Conservation (phyloP, 2,888 invertebrate species). For the Epinotia ramella region DNA sequence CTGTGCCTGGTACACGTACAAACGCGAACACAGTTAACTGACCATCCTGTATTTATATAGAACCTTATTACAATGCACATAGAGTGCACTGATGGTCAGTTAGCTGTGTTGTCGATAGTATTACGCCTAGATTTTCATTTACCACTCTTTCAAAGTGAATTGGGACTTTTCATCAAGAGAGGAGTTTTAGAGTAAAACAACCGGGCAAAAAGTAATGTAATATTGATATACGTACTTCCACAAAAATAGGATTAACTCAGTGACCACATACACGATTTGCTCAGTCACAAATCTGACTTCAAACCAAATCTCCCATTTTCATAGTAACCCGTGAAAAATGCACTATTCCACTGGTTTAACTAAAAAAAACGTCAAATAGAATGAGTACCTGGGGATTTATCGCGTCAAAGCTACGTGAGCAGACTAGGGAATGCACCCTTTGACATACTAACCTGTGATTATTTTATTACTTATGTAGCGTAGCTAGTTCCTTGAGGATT, state of each 20-base stretch:
- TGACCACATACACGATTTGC: not conserved
- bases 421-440: not conserved
- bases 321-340: not conserved
- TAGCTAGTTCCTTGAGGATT: not conserved
- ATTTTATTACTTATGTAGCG: not conserved
- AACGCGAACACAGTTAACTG: too few species aligned
- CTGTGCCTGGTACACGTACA: not conserved
- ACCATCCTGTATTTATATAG: too few species aligned
- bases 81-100: too few species aligned
- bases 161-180: constrained; percentile 33
- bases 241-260: not conserved
- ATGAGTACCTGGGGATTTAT: constrained; percentile 4
- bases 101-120: too few species aligned
- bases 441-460: not conserved
- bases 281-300: not conserved
- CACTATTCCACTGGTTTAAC: not conserved
- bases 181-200: constrained; percentile 12
- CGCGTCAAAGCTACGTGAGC: not conserved
- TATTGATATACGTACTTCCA: too few species aligned
- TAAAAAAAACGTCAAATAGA: not conserved
- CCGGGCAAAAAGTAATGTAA: not conserved
- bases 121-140: too few species aligned
- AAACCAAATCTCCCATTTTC: not conserved
- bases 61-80: too few species aligned
- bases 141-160: constrained; percentile 31